Conservation (phyloP, 1,140 invertebrate species). For the Camponotus floridanus region DNA sequence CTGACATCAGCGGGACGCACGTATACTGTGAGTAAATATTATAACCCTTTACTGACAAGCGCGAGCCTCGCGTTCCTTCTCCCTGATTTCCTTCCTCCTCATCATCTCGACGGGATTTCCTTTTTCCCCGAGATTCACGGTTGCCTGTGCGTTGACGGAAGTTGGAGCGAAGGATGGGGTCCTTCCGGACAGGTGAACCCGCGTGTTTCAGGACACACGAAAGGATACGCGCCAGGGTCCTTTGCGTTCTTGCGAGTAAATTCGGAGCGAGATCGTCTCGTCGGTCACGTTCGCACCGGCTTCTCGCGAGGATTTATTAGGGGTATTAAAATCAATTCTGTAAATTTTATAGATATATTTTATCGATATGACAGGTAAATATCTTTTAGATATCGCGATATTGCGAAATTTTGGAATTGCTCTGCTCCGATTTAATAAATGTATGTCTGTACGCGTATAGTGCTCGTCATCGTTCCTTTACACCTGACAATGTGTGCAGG, state of each 20-base stretch:
- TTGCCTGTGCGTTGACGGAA: conserved; percentile 46
- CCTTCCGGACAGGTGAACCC: conserved; percentile 52
- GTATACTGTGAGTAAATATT: conserved; percentile 72
- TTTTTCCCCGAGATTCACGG: neutral
- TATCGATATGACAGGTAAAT: neutral
- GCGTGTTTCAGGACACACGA: conserved; percentile 21
- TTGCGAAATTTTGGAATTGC: neutral
- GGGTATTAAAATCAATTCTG: neutral
- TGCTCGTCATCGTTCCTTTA: neutral
- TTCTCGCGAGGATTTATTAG: too few species aligned
- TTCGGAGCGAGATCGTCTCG: conserved; percentile 14
- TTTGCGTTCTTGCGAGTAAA: conserved; percentile 46
- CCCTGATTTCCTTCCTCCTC: neutral
- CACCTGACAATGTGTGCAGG: neutral
- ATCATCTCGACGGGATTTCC: neutral
- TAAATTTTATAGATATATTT: neutral
- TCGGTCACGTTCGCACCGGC: neutral
- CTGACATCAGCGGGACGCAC: conserved; percentile 11
- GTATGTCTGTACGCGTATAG: neutral
- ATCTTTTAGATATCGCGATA: neutral
- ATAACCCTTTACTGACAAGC: conserved; percentile 48
- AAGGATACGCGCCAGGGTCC: conserved; percentile 46
- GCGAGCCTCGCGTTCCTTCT: neutral
- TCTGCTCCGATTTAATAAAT: neutral
- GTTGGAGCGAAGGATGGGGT: conserved; percentile 53